These are phyloP conservation scores for Polypterus bichir DNA, from an alignment of 2,113 vertebrate species.

Conservation along the genomic window DNA sequence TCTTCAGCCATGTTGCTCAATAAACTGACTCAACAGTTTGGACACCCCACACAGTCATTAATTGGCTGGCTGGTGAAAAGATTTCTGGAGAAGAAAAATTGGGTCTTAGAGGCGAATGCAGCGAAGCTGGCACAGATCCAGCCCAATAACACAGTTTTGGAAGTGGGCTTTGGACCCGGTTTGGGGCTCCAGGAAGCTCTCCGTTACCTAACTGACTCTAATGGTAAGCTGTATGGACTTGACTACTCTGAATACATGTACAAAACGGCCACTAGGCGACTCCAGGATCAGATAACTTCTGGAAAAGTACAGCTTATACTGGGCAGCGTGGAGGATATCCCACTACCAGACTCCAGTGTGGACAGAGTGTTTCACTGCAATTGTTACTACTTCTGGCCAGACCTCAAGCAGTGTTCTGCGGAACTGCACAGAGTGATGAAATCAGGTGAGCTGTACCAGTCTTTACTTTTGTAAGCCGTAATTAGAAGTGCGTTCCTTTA, in stretches of 20 bases:
- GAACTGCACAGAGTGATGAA: conserved; percentile 51
- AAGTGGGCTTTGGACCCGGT: conserved; percentile 46
- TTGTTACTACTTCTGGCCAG: conserved; percentile 58
- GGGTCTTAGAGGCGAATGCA: conserved; percentile 35
- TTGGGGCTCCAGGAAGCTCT: conserved; percentile 35
- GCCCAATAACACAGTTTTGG: conserved; percentile 39
- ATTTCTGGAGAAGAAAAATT: conserved; percentile 27
- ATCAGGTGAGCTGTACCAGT: conserved; percentile 30
- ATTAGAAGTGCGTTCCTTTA: too few relatives aligned
- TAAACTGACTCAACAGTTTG: conserved; percentile 33
- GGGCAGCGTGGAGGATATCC: conserved; percentile 39
- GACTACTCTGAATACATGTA: conserved; percentile 51
- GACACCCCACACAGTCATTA: conserved; percentile 32
- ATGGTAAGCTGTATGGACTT: conserved; percentile 39
- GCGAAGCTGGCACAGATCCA: conserved; percentile 37
- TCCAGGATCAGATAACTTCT: conserved; percentile 28
- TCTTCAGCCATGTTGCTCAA: conserved; percentile 27
- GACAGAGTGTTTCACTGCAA: conserved; percentile 56
- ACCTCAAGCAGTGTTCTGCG: conserved; percentile 30
- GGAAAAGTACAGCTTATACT: conserved; percentile 38
- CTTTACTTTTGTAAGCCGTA: neutral
- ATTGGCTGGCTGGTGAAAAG: conserved; percentile 37
- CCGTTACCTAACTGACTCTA: conserved; percentile 27
- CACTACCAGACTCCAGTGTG: conserved; percentile 34
- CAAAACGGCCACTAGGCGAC: conserved; percentile 28